A percentile compares a stretch with the other conserved stretches of the same genome.
These are phyloP conservation scores for Amblyjoppa proteus DNA, from an alignment of 2,888 invertebrate species.

Conservation along the genomic window DNA sequence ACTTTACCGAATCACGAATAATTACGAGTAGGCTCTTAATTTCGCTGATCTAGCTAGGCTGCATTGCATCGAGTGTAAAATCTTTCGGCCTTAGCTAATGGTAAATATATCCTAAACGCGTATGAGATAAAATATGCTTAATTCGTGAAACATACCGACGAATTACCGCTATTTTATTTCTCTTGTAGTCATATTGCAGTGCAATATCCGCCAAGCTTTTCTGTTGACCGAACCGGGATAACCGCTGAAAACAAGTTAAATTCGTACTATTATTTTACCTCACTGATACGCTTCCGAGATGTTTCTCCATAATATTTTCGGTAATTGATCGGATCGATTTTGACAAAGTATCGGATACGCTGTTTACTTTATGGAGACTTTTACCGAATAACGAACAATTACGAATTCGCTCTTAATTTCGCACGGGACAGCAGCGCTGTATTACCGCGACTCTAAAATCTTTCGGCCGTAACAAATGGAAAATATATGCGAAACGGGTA, in stretches of 20 bases:
- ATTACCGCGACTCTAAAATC: slow-evolving; percentile 35
- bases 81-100: slow-evolving; percentile 27
- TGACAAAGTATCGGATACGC: background rate
- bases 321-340: background rate
- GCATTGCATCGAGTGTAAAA: slow-evolving; percentile 20
- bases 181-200: slow-evolving; percentile 29
- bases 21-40: background rate
- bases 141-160: slow-evolving; percentile 12
- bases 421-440: background rate
- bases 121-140: slow-evolving; percentile 46
- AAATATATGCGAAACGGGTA: slow-evolving; percentile 33
- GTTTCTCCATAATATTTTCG: slow-evolving; percentile 20
- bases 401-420: background rate
- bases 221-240: slow-evolving; percentile 43
- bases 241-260: slow-evolving; percentile 44
- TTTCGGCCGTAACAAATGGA: slow-evolving; percentile 34
- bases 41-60: background rate
- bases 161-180: slow-evolving; percentile 43
- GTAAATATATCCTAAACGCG: slow-evolving; percentile 31
- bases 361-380: background rate
- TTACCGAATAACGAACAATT: background rate
- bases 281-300: slow-evolving; percentile 37
- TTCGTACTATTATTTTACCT: slow-evolving; percentile 36
- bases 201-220: slow-evolving; percentile 61
- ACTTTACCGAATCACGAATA: background rate